A percentile compares a stretch with the other conserved stretches of the same genome.
Conservation (phyloP, 2,113 vertebrate genomes). For the Ictidomys tridecemlineatus region DNA sequence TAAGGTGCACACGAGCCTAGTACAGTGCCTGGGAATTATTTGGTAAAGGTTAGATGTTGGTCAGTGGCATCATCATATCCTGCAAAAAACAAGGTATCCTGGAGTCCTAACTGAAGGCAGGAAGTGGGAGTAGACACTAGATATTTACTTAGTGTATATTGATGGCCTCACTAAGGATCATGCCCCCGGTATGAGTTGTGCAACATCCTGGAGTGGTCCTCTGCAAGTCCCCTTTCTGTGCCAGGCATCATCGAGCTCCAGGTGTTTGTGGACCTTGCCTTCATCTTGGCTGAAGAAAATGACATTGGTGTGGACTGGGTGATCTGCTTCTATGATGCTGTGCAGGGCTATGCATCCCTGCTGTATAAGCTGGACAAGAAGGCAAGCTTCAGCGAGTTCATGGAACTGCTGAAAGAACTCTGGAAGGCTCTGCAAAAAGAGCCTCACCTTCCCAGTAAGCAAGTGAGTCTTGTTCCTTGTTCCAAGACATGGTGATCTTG, state of each 20-base stretch:
- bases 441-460: too few relatives aligned
- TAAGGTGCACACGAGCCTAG: fast-evolving
- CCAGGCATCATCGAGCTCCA: constrained; percentile 96
- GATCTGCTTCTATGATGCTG: constrained; percentile 95
- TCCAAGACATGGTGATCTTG: too few relatives aligned
- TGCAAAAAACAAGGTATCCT: background rate
- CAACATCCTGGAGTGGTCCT: fast-evolving
- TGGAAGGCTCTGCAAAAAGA: too few relatives aligned
- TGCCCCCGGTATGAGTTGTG: fast-evolving
- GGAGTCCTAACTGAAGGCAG: too few relatives aligned
- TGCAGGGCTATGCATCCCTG: constrained; percentile 94
- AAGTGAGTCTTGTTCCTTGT: too few relatives aligned
- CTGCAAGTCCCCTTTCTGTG: background rate
- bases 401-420: too few relatives aligned
- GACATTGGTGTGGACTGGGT: constrained; percentile 97
- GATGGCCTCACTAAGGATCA: fast-evolving
- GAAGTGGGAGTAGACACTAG: too few relatives aligned
- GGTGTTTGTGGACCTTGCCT: constrained; percentile 98
- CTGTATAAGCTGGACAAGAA: constrained; percentile 91
- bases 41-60: fast-evolving
- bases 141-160: too few relatives aligned
- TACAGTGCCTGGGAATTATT: background rate
- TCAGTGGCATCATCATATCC: fast-evolving
- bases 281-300: constrained; percentile 98
- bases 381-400: constrained; percentile 89